phyloP scores from a whole-genome alignment of 2,113 vertebrate species.

The Cryptomyrus ogoouensis region DNA sequence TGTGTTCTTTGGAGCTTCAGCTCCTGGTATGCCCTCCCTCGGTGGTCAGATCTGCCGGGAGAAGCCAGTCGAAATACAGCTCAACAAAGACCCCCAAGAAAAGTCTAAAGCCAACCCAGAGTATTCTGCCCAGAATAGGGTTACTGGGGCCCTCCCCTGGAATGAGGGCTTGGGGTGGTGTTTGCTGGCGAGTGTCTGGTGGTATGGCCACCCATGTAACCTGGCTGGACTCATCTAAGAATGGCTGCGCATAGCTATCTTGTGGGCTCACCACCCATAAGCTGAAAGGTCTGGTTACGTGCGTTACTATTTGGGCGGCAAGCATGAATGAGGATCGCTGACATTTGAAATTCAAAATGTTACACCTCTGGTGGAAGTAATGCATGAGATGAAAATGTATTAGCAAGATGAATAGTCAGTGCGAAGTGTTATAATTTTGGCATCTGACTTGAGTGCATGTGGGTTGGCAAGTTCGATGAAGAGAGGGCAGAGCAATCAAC shows the following conservation, averaged over 20 bases:
- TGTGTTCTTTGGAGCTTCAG: neutral
- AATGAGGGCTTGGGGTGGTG: neutral
- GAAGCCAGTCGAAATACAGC: neutral
- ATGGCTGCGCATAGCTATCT: neutral
- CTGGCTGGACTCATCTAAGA: neutral
- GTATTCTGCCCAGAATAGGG: neutral
- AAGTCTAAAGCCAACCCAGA: neutral
- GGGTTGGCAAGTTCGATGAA: neutral
- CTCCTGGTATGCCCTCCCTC: neutral
- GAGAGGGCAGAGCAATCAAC: neutral
- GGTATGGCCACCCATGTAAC: neutral
- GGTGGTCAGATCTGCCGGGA: neutral
- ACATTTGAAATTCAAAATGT: neutral
- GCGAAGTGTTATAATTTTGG: neutral
- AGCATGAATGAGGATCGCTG: neutral
- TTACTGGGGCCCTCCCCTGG: neutral
- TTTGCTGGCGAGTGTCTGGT: neutral
- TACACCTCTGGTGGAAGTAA: neutral
- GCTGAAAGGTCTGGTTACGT: neutral
- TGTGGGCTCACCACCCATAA: neutral
- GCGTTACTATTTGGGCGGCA: neutral
- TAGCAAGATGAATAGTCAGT: neutral
- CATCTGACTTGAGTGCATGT: neutral
- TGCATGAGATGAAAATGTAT: neutral
- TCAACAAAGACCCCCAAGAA: constrained; percentile 2